A percentile compares a stretch with the other conserved stretches of the same genome.
phyloP scores from a whole-genome alignment of 2,888 invertebrate genomes.

The Caenorhabditis virilis region DNA sequence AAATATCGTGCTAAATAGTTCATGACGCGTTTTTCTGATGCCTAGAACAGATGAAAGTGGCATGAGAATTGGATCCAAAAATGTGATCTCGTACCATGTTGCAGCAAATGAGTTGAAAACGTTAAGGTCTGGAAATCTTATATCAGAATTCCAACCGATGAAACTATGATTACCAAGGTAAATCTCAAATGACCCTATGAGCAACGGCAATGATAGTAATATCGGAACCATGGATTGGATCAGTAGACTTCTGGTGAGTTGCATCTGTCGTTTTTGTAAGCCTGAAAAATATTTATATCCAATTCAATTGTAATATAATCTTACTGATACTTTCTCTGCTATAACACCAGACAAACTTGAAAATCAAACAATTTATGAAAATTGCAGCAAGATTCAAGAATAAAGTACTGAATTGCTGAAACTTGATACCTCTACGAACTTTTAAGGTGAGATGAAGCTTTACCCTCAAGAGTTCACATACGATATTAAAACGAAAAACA shows the following conservation, averaged over 20 bases:
- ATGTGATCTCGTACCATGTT: constrained; percentile 35
- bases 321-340: constrained; percentile 21
- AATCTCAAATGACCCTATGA: constrained; percentile 25
- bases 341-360: constrained; percentile 23
- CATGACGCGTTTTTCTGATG: constrained; percentile 14
- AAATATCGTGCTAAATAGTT: constrained; percentile 8
- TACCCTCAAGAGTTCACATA: constrained; percentile 27
- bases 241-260: constrained; percentile 26
- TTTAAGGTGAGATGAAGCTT: neutral
- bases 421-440: neutral
- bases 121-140: constrained; percentile 15
- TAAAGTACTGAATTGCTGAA: constrained; percentile 27
- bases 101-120: constrained; percentile 18
- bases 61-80: constrained; percentile 30
- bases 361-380: constrained; percentile 24
- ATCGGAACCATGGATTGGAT: constrained; percentile 29
- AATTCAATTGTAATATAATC: too few relatives aligned
- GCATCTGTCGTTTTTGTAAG: constrained; percentile 20
- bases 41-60: constrained; percentile 29
- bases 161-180: too few relatives aligned
- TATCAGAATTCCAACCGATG: too few relatives aligned
- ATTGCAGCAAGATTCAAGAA: constrained; percentile 26
- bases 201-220: constrained; percentile 20
- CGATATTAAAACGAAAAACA: constrained; percentile 21
- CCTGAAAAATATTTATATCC: too few relatives aligned